Conservation (phyloP, 1,140 invertebrate genomes). For the Cephus cinctus region DNA sequence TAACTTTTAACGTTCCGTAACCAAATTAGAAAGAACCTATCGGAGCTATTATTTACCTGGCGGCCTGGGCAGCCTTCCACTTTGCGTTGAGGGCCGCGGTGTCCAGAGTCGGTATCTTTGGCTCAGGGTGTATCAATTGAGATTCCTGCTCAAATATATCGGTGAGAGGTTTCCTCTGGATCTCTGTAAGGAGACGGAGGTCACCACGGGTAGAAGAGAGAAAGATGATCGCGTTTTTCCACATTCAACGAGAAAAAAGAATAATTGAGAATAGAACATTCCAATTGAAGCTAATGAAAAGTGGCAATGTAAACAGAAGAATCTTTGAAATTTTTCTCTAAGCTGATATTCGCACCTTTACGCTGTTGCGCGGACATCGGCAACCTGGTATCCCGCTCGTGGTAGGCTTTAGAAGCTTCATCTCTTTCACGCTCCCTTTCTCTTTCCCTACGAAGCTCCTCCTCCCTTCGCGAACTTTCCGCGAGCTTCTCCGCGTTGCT, state of each 20-base stretch:
- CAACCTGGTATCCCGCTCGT: slow-evolving; percentile 46
- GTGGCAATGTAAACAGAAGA: slow-evolving; percentile 11
- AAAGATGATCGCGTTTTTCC: neutral
- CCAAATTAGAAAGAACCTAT: no score
- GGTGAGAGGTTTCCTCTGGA: slow-evolving; percentile 49
- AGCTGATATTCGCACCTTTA: slow-evolving; percentile 49
- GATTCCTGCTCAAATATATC: slow-evolving; percentile 54
- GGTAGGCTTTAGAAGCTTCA: slow-evolving; percentile 47
- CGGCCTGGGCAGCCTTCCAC: slow-evolving; percentile 49
- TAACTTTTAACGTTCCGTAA: no score
- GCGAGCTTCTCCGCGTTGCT: slow-evolving; percentile 52
- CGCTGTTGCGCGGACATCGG: slow-evolving; percentile 44
- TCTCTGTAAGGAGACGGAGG: slow-evolving; percentile 33
- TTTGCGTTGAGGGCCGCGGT: slow-evolving; percentile 49
- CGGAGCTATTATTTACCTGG: no score
- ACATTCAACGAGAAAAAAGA: neutral
- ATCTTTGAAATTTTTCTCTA: neutral
- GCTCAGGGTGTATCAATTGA: slow-evolving; percentile 47
- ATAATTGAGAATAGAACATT: neutral
- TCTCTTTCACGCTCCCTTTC: slow-evolving; percentile 42
- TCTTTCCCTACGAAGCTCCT: slow-evolving; percentile 47
- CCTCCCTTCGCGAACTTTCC: slow-evolving; percentile 46
- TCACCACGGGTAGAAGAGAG: neutral
- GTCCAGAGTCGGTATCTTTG: slow-evolving; percentile 47
- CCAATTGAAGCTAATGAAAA: no score